Percentiles rank a stretch among this genome's conserved stretches.
phyloP scores from a whole-genome alignment of 2,113 vertebrate species.

The Ginglymostoma cirratum region DNA sequence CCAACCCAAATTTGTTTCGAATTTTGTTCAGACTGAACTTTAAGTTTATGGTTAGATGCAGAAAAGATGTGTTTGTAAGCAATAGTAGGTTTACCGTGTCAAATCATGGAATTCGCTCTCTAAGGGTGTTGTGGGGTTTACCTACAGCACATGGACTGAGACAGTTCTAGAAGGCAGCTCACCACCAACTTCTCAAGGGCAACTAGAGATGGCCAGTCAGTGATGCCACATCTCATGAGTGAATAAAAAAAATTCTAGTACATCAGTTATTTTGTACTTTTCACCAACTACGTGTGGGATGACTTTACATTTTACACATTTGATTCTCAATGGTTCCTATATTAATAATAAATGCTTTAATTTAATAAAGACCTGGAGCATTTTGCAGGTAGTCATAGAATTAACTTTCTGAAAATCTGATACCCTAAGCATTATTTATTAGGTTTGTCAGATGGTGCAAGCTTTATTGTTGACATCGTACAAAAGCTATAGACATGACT shows the following conservation, averaged over 20 bases:
- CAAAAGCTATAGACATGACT: constrained; percentile 23
- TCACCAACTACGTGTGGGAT: neutral
- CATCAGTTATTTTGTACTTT: neutral
- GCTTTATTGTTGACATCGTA: constrained; percentile 20
- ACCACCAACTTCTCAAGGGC: too few relatives aligned
- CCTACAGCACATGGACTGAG: too few relatives aligned
- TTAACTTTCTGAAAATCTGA: constrained; percentile 34
- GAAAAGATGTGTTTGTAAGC: neutral
- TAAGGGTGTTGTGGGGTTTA: too few relatives aligned
- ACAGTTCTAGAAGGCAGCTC: too few relatives aligned
- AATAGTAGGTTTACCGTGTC: neutral
- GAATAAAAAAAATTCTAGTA: neutral
- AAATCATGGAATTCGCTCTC: too few relatives aligned
- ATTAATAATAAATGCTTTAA: constrained; percentile 35
- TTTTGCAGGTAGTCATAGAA: neutral
- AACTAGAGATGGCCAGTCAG: too few relatives aligned
- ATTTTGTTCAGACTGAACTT: too few relatives aligned
- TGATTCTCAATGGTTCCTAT: neutral
- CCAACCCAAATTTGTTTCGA: neutral
- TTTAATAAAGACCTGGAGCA: constrained; percentile 7
- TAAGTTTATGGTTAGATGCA: neutral
- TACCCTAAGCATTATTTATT: constrained; percentile 32
- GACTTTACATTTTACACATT: neutral
- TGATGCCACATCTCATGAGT: too few relatives aligned
- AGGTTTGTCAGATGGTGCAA: constrained; percentile 9